Percentiles rank a stretch among this genome's conserved stretches.
Conservation (phyloP, 2,113 vertebrate species). For the Psilopogon haemacephalus region DNA sequence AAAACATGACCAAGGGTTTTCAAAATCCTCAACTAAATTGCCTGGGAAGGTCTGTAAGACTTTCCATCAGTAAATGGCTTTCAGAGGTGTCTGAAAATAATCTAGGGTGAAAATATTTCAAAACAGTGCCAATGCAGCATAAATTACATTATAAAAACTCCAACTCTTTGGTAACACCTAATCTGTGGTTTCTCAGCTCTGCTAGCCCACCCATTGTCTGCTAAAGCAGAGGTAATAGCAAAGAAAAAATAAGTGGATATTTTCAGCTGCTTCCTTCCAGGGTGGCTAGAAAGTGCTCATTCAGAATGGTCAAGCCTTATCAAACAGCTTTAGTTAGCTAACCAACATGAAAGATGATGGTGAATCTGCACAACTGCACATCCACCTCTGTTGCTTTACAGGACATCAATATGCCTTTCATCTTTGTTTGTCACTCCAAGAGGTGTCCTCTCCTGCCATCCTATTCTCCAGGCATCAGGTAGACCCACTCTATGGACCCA, state of each 20-base stretch:
- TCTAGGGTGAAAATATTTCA: neutral
- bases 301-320: fast-evolving
- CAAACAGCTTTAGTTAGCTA: neutral
- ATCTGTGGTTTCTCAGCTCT: neutral
- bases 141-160: neutral
- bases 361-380: neutral
- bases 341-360: neutral
- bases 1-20: neutral
- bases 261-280: neutral
- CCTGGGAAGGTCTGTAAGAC: neutral
- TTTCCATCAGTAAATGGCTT: neutral
- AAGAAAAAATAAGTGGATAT: neutral
- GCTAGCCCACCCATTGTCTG: neutral
- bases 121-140: neutral
- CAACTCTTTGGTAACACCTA: neutral
- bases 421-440: neutral
- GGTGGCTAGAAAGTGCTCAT: neutral
- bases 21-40: neutral
- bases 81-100: neutral
- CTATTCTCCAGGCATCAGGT: neutral
- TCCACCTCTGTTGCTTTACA: neutral
- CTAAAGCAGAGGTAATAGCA: neutral
- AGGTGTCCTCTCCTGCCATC: neutral
- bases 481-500: fast-evolving
- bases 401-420: neutral